Evolutionary conservation across 1,140 invertebrate genomes (phyloP).

Genomic region (Formica exsecta): DNA sequence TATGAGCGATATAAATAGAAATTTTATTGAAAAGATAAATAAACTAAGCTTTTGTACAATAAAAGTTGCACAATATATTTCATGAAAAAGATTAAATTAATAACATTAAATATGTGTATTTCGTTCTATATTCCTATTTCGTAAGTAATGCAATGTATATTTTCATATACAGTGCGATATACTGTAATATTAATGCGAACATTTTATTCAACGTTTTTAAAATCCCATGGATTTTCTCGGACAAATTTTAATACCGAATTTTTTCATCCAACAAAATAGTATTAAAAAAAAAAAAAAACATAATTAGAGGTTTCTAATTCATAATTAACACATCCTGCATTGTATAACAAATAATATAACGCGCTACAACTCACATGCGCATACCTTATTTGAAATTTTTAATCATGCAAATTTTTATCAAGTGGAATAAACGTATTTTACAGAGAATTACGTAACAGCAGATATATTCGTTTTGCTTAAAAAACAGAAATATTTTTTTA

Average conservation of each 20-base stretch:
- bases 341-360: background rate
- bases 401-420: constrained; percentile 14
- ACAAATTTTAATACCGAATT: background rate
- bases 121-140: background rate
- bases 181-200: background rate
- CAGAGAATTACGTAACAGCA: background rate
- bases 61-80: background rate
- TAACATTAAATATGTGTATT: constrained; percentile 11
- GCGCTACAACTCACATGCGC: too few species aligned
- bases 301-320: background rate
- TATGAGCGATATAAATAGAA: background rate
- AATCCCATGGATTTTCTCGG: background rate
- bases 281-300: background rate
- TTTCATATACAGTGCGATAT: background rate
- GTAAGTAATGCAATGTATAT: background rate
- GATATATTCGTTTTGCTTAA: background rate
- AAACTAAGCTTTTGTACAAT: constrained; percentile 19
- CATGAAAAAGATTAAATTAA: background rate
- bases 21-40: constrained; percentile 11
- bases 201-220: constrained; percentile 20
- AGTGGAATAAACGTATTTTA: background rate
- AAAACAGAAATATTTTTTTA: background rate
- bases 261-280: constrained; percentile 17
- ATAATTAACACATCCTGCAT: constrained; percentile 14
- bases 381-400: background rate